Conservation (phyloP, 1,140 invertebrate species). For the Aphaenogaster floridana region DNA sequence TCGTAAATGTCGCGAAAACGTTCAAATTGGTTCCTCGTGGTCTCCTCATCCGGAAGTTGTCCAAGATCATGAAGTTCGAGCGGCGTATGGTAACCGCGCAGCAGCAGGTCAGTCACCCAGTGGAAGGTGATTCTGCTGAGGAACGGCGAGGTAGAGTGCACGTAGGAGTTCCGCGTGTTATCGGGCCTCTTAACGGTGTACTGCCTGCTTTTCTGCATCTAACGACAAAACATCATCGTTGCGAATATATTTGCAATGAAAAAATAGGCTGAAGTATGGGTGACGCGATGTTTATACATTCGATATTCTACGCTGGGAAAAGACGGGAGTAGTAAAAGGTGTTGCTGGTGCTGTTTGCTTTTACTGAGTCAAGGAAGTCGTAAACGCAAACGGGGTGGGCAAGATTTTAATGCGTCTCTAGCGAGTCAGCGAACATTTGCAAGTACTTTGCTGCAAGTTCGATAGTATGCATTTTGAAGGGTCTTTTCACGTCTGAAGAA, state of each 20-base stretch:
- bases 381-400: conserved; percentile 2
- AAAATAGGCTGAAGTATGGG: not conserved
- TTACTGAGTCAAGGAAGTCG: conserved; percentile 26
- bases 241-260: not conserved
- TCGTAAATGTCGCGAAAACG: conserved; percentile 87
- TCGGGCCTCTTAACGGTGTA: conserved; percentile 63
- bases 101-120: conserved; percentile 91
- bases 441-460: not conserved
- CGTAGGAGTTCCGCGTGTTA: conserved; percentile 69
- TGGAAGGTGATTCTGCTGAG: conserved; percentile 90
- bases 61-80: conserved; percentile 91
- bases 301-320: conserved; percentile 9
- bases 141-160: conserved; percentile 71
- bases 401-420: conserved; percentile 12
- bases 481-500: not conserved
- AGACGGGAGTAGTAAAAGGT: conserved; percentile 23
- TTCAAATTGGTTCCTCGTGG: conserved; percentile 86
- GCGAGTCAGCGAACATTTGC: not conserved
- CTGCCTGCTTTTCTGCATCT: conserved; percentile 74
- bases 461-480: not conserved
- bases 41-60: conserved; percentile 89
- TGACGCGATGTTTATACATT: conserved; percentile 39
- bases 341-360: not conserved
- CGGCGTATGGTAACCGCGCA: conserved; percentile 89
- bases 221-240: conserved; percentile 53